phyloP scores from a whole-genome alignment of 2,797 vertebrate species.

The Enteromius mattozi region DNA sequence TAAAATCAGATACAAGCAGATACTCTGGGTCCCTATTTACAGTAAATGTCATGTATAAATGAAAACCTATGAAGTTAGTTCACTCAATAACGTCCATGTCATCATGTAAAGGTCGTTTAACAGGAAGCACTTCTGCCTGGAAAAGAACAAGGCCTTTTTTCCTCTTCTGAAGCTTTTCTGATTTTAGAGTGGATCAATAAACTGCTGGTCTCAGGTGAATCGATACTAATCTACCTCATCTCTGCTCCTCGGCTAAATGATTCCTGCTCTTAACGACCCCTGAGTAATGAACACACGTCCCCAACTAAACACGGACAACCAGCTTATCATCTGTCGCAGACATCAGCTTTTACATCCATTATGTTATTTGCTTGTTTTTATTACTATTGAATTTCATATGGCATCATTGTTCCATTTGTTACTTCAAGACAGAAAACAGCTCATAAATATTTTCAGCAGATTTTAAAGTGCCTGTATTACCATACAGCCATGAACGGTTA shows the following conservation, averaged over 20 bases:
- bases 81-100: background rate
- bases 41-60: background rate
- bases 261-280: constrained; percentile 15
- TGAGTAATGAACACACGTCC: constrained; percentile 34
- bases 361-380: background rate
- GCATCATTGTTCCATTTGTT: background rate
- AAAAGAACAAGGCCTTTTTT: constrained; percentile 24
- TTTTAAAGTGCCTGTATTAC: background rate
- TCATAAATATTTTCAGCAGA: background rate
- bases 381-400: background rate
- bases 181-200: constrained; percentile 59
- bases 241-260: constrained; percentile 22
- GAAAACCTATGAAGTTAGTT: background rate
- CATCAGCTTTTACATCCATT: background rate
- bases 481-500: background rate
- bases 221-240: constrained; percentile 52
- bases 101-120: constrained; percentile 25
- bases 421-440: background rate
- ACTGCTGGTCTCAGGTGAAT: constrained; percentile 45
- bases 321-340: background rate
- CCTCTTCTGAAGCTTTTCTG: constrained; percentile 34
- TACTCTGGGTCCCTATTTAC: background rate
- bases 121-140: constrained; percentile 19
- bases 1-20: background rate
- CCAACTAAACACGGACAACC: background rate